phyloP scores from a whole-genome alignment of 2,888 invertebrate species.

The Melikaiella ostensackeni region DNA sequence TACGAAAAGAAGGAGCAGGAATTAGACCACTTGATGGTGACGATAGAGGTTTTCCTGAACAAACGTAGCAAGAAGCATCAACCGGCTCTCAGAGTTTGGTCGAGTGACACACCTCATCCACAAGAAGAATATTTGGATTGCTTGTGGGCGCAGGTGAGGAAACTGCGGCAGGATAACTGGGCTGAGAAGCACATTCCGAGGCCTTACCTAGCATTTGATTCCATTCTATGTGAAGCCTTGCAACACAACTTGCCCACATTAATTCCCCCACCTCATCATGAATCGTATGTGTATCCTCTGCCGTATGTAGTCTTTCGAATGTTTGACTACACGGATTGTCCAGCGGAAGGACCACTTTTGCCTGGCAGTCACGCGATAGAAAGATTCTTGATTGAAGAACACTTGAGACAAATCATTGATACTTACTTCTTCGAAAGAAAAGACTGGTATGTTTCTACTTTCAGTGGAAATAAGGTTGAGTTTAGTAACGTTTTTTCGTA shows the following conservation, averaged over 20 bases:
- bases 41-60: conserved; percentile 94
- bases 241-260: conserved; percentile 96
- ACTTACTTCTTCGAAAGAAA: conserved; percentile 93
- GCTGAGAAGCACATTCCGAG: conserved; percentile 96
- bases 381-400: conserved; percentile 98
- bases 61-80: conserved; percentile 96
- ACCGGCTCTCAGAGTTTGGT: conserved; percentile 95
- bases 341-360: conserved; percentile 89
- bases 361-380: conserved; percentile 99
- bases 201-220: conserved; percentile 97
- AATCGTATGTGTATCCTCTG: conserved; percentile 93
- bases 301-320: conserved; percentile 96
- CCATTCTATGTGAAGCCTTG: conserved; percentile 95
- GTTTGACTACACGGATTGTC: conserved; percentile 99
- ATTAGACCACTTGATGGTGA: conserved; percentile 91
- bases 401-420: conserved; percentile 95
- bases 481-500: conserved; percentile 3
- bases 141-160: conserved; percentile 95
- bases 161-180: conserved; percentile 96
- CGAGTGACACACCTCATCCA: conserved; percentile 94
- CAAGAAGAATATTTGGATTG: conserved; percentile 98
- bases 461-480: conserved; percentile 6
- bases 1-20: conserved; percentile 98
- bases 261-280: conserved; percentile 95
- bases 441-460: conserved; percentile 84